Evolutionary conservation across 1,140 invertebrate genomes (phyloP).

Genomic region (Meloidogyne exigua): DNA sequence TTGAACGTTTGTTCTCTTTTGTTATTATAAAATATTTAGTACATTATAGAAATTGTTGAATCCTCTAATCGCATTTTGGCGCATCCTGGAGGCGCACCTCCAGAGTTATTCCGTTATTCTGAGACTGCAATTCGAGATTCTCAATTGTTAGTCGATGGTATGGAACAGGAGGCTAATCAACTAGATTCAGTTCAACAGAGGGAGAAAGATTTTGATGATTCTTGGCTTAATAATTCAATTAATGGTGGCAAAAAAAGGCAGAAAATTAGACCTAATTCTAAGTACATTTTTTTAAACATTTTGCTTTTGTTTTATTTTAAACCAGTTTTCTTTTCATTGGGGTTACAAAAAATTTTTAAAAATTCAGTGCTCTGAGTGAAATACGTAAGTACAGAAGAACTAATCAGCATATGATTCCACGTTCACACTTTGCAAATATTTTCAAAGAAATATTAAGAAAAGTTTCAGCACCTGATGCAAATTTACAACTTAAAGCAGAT

Average conservation of each 20-base stretch:
- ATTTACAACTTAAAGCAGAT: constrained; percentile 26
- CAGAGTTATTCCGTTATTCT: constrained; percentile 90
- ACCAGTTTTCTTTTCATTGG: too few relatives aligned
- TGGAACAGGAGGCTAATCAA: constrained; percentile 81
- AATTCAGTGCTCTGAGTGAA: constrained; percentile 30
- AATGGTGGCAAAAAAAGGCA: too few relatives aligned
- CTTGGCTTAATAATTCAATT: too few relatives aligned
- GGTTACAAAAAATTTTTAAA: too few relatives aligned
- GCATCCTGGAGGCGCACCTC: constrained; percentile 68
- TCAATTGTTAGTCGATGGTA: constrained; percentile 72
- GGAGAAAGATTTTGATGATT: constrained; percentile 84
- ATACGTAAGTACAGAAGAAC: constrained; percentile 44
- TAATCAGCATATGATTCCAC: constrained; percentile 3
- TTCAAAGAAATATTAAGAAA: constrained; percentile 30
- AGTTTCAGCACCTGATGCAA: background rate
- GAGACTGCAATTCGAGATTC: constrained; percentile 66
- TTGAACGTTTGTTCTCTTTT: constrained; percentile 56
- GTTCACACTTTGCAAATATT: constrained; percentile 27
- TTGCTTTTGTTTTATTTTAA: too few relatives aligned
- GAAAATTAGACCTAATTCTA: too few relatives aligned
- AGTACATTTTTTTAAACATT: too few relatives aligned
- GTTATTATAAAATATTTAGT: background rate
- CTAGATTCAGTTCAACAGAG: constrained; percentile 77
- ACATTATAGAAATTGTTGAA: constrained; percentile 41
- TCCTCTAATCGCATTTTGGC: constrained; percentile 85